These are phyloP conservation scores for Thymallus thymallus DNA, from an alignment of 2,113 vertebrate species.

Conservation along the genomic window DNA sequence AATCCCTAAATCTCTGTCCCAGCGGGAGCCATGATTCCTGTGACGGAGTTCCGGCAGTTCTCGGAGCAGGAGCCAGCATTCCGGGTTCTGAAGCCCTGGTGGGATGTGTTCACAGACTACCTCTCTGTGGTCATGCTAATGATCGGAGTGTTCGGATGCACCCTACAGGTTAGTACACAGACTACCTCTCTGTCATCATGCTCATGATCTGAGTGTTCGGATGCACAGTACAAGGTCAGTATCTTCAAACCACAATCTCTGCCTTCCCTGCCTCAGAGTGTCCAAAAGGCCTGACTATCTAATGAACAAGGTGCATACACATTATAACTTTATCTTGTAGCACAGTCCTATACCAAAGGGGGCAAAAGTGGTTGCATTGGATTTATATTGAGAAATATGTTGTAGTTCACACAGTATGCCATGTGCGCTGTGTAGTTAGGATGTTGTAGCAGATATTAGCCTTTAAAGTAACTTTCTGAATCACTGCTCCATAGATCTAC, in stretches of 20 bases:
- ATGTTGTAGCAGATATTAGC: too few relatives aligned
- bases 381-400: too few relatives aligned
- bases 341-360: too few relatives aligned
- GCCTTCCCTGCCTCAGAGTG: too few relatives aligned
- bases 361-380: too few relatives aligned
- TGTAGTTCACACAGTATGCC: background rate
- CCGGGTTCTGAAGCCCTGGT: slow-evolving; percentile 98
- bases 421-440: background rate
- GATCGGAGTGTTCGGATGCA: slow-evolving; percentile 98
- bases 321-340: too few relatives aligned
- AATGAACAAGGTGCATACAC: background rate
- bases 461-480: too few relatives aligned
- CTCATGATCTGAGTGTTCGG: too few relatives aligned
- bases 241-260: background rate
- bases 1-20: slow-evolving; percentile 6
- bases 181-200: too few relatives aligned
- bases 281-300: background rate
- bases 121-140: slow-evolving; percentile 97
- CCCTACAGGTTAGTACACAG: slow-evolving; percentile 75
- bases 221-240: slow-evolving; percentile 61
- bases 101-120: slow-evolving; percentile 98
- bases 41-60: slow-evolving; percentile 98
- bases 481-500: background rate
- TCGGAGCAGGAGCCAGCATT: slow-evolving; percentile 98
- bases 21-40: slow-evolving; percentile 90